A percentile compares a stretch with the other conserved stretches of the same genome.
Evolutionary conservation across 1,140 invertebrate genomes (phyloP).

Genomic region (Radopholus similis): DNA sequence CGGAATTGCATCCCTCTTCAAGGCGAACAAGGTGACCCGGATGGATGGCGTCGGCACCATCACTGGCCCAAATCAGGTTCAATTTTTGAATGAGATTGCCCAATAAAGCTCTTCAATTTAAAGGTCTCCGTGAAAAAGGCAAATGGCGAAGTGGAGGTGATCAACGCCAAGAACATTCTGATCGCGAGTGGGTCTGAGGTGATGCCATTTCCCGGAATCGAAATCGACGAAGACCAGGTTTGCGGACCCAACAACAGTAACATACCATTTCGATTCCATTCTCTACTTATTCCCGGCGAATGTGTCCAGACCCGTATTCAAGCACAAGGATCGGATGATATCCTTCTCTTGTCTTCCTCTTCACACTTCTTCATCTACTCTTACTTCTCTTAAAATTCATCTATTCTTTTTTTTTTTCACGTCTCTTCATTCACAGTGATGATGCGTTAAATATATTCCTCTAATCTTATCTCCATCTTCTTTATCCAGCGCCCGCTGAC

Average conservation of each 20-base stretch:
- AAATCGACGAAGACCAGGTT: constrained; percentile 61
- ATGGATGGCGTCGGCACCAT: constrained; percentile 83
- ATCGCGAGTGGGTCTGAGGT: constrained; percentile 98
- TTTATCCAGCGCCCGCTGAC: constrained; percentile 66
- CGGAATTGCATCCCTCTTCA: constrained; percentile 91
- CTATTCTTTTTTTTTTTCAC: constrained; percentile 39
- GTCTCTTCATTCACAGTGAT: constrained; percentile 97
- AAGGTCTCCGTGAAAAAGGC: constrained; percentile 54
- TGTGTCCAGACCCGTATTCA: no score
- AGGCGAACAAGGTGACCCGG: constrained; percentile 84
- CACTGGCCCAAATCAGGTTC: constrained; percentile 86
- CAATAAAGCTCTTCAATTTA: constrained; percentile 20
- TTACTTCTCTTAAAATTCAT: background rate
- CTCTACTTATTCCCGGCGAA: no score
- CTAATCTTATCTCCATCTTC: constrained; percentile 91
- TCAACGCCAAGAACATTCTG: constrained; percentile 93
- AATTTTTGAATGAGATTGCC: constrained; percentile 60
- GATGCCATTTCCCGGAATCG: constrained; percentile 91
- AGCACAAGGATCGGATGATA: no score
- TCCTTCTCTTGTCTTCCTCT: no score
- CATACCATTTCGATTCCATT: background rate
- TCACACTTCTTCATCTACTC: no score
- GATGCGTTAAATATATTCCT: constrained; percentile 79
- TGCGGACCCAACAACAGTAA: constrained; percentile 12
- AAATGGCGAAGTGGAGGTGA: constrained; percentile 65